Evolutionary conservation across 2,797 vertebrate genomes (phyloP).

Genomic region (Eupleurogrammus muticus): DNA sequence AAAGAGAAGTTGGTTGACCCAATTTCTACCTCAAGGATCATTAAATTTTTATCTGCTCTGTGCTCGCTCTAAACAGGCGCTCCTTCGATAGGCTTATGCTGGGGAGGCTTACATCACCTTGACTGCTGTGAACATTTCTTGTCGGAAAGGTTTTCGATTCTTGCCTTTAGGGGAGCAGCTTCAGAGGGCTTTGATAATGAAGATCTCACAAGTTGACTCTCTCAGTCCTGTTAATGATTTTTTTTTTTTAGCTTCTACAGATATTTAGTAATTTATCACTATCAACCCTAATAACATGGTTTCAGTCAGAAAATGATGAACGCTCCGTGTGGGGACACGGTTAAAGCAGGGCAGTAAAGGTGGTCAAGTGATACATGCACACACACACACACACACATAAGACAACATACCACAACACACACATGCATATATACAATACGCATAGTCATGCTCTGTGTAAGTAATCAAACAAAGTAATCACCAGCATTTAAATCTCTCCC

Average conservation of each 20-base stretch:
- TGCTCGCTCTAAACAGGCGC: conserved; percentile 46
- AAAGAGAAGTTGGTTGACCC: conserved; percentile 64
- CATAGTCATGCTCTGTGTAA: conserved; percentile 43
- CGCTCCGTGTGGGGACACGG: not conserved
- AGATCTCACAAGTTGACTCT: conserved; percentile 46
- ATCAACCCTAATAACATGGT: conserved; percentile 45
- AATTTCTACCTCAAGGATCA: conserved; percentile 52
- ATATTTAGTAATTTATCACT: conserved; percentile 31
- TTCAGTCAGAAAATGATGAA: conserved; percentile 29
- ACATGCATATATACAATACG: conserved; percentile 22
- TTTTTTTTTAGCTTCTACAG: not conserved
- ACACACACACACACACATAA: conserved; percentile 2
- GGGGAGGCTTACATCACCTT: conserved; percentile 55
- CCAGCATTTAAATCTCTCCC: conserved; percentile 75
- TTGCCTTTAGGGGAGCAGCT: conserved; percentile 45
- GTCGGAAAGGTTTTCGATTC: conserved; percentile 50
- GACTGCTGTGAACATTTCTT: conserved; percentile 50
- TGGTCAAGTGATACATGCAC: not conserved
- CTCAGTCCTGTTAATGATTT: conserved; percentile 29
- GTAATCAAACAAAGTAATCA: conserved; percentile 79
- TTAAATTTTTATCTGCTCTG: conserved; percentile 58
- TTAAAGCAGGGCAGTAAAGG: conserved; percentile 22
- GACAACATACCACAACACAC: conserved; percentile 11
- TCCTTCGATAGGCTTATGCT: conserved; percentile 45
- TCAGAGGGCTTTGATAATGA: conserved; percentile 56